These are phyloP conservation scores for Tamias sibiricus DNA, from an alignment of 2,113 vertebrate genomes.

Conservation along the genomic window DNA sequence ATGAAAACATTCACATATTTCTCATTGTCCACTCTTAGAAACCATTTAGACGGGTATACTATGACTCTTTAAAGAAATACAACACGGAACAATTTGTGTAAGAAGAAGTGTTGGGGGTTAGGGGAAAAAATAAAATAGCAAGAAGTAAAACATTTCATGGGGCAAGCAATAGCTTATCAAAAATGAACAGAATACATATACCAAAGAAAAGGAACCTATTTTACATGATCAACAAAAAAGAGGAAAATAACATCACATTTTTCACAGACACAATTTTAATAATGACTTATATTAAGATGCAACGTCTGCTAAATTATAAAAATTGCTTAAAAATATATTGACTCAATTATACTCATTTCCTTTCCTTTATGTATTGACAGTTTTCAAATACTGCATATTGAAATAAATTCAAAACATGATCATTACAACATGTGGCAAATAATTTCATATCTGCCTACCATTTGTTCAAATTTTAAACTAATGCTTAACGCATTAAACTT, in stretches of 20 bases:
- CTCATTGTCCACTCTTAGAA: conserved; percentile 63
- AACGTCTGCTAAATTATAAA: conserved; percentile 82
- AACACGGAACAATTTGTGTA: conserved; percentile 2
- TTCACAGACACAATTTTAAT: conserved; percentile 78
- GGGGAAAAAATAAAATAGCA: conserved; percentile 21
- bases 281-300: conserved; percentile 82
- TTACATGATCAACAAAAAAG: conserved; percentile 67
- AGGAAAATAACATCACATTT: conserved; percentile 75
- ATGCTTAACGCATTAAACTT: conserved; percentile 78
- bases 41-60: conserved; percentile 36
- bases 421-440: conserved; percentile 80
- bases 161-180: conserved; percentile 61
- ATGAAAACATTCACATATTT: conserved; percentile 54
- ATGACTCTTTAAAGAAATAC: neutral
- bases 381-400: conserved; percentile 82
- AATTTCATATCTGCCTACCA: conserved; percentile 76
- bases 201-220: conserved; percentile 50
- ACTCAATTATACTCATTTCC: conserved; percentile 79
- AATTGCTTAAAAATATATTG: conserved; percentile 82
- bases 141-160: conserved; percentile 65
- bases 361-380: conserved; percentile 81
- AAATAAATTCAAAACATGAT: conserved; percentile 79
- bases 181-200: conserved; percentile 67
- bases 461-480: conserved; percentile 77
- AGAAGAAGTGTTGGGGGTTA: neutral